These are phyloP conservation scores for Onychomys torridus DNA, from an alignment of 2,797 vertebrate genomes.

Conservation along the genomic window DNA sequence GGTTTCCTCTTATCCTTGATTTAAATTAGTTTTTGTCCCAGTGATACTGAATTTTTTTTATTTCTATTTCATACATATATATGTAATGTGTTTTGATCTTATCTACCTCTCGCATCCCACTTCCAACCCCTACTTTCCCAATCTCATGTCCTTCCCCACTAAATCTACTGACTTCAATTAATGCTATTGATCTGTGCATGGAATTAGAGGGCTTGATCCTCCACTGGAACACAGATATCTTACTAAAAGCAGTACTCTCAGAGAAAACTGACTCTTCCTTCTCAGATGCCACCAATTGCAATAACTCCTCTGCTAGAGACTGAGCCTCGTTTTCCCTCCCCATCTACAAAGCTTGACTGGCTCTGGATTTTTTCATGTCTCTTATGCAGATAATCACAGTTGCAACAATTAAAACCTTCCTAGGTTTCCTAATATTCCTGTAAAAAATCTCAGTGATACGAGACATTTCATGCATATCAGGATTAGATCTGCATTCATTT, in stretches of 20 bases:
- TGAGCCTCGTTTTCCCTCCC: neutral
- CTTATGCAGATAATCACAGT: neutral
- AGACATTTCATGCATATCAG: neutral
- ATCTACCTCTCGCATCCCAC: accelerated
- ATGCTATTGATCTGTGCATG: neutral
- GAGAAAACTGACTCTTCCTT: neutral
- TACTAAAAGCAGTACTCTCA: neutral
- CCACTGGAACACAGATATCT: neutral
- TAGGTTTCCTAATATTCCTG: neutral
- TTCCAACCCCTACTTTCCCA: neutral
- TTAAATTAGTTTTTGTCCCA: neutral
- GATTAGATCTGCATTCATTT: neutral
- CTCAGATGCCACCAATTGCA: neutral
- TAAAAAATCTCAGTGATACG: neutral
- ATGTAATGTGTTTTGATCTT: neutral
- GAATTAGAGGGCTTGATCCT: neutral
- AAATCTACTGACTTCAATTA: neutral
- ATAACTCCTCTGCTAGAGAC: neutral
- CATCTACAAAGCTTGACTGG: neutral
- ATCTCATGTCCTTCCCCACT: neutral
- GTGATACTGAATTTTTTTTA: neutral
- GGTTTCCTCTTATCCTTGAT: neutral
- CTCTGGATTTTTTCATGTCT: neutral
- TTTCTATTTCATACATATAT: neutral
- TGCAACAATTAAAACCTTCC: neutral